A percentile compares a stretch with the other conserved stretches of the same genome.
phyloP scores from a whole-genome alignment of 2,797 vertebrate species.

The Paguma larvata region DNA sequence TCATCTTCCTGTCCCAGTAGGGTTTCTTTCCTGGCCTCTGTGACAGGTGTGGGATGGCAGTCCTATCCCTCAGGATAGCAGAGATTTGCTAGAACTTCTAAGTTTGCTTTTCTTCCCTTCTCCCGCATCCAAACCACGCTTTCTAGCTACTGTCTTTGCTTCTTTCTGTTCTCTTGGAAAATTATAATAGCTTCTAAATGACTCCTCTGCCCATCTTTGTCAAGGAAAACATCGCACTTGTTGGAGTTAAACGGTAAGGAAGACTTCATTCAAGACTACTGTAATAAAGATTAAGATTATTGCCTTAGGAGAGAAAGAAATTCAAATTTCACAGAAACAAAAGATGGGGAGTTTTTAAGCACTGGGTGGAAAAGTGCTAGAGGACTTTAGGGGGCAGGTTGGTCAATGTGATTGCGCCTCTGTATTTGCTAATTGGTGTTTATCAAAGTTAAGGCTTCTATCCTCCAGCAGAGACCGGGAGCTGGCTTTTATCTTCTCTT shows the following conservation, averaged over 20 bases:
- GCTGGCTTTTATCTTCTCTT: neutral
- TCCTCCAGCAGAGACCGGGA: neutral
- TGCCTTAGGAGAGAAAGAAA: neutral
- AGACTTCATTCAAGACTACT: neutral
- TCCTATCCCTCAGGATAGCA: neutral
- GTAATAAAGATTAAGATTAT: neutral
- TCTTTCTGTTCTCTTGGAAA: neutral
- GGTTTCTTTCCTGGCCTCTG: neutral
- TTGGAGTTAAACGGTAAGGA: neutral
- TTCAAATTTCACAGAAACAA: neutral
- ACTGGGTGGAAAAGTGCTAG: neutral
- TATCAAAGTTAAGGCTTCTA: neutral
- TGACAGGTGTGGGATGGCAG: neutral
- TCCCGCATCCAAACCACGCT: neutral
- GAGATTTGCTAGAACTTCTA: neutral
- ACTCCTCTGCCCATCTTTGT: neutral
- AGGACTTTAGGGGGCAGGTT: neutral
- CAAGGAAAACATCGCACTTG: neutral
- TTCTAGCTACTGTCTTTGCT: neutral
- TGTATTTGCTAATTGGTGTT: neutral
- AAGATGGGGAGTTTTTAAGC: neutral
- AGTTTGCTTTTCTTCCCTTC: neutral
- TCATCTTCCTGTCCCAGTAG: neutral
- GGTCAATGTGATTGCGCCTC: neutral
- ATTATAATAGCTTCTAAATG: neutral